phyloP scores from a whole-genome alignment of 2,797 vertebrate genomes.

The Myioborus miniatus region DNA sequence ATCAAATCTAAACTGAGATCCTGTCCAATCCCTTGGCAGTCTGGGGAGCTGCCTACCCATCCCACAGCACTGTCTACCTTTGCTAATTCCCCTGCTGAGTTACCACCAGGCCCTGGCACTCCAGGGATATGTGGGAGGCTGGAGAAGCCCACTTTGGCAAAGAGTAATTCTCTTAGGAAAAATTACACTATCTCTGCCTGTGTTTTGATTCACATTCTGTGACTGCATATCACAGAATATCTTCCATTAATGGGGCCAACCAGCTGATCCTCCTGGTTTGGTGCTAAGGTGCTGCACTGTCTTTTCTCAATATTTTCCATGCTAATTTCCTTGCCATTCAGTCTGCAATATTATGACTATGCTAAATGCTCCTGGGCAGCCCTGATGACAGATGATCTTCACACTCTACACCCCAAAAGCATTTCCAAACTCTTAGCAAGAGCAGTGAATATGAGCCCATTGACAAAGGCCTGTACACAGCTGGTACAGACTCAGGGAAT shows the following conservation, averaged over 20 bases:
- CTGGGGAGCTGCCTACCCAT: neutral
- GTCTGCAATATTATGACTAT: neutral
- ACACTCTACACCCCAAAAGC: neutral
- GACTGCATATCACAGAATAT: neutral
- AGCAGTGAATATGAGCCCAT: rapidly evolving
- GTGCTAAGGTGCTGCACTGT: neutral
- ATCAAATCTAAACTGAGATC: neutral
- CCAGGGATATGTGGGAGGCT: neutral
- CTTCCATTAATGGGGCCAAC: neutral
- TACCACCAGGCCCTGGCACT: rapidly evolving
- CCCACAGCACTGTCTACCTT: neutral
- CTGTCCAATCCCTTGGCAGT: neutral
- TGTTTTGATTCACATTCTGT: neutral
- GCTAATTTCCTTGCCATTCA: neutral
- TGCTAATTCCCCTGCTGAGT: neutral
- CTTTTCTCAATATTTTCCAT: neutral
- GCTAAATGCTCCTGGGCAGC: neutral
- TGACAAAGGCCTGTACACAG: rapidly evolving
- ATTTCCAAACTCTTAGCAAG: neutral
- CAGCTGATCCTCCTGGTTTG: neutral
- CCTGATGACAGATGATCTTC: neutral
- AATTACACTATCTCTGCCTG: neutral
- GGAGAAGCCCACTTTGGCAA: neutral
- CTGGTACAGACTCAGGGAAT: neutral
- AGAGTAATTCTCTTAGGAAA: neutral